These are phyloP conservation scores for Thyatira batis DNA, from an alignment of 2,888 invertebrate genomes.

Conservation along the genomic window DNA sequence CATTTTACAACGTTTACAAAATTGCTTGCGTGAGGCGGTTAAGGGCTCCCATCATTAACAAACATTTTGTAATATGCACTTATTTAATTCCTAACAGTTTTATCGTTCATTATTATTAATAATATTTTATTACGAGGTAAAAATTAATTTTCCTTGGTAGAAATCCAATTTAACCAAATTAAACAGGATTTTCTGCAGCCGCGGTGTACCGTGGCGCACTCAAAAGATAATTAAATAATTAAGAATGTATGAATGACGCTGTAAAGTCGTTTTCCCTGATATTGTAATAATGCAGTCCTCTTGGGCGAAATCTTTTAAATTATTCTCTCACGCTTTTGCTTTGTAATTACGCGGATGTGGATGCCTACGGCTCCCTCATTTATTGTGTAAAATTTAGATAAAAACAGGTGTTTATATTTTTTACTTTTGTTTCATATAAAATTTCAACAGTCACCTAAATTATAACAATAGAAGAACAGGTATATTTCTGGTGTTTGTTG, in stretches of 20 bases:
- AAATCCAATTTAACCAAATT: conserved; percentile 73
- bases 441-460: neutral
- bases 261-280: conserved; percentile 75
- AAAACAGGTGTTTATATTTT: conserved; percentile 14
- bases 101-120: conserved; percentile 40
- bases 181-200: conserved; percentile 65
- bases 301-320: conserved; percentile 77
- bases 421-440: too few species aligned
- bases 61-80: neutral
- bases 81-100: neutral
- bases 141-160: conserved; percentile 50
- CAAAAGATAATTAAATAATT: conserved; percentile 80
- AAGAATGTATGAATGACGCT: conserved; percentile 80
- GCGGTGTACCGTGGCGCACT: conserved; percentile 62
- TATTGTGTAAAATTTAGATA: conserved; percentile 48
- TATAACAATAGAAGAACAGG: neutral
- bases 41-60: conserved; percentile 37
- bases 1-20: conserved; percentile 74
- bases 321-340: conserved; percentile 70
- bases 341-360: conserved; percentile 66
- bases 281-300: conserved; percentile 80
- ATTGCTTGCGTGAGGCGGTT: conserved; percentile 64
- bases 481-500: neutral
- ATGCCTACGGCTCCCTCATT: conserved; percentile 52
- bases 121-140: conserved; percentile 41